Evolutionary conservation across 2,888 invertebrate species (phyloP).

Genomic region (Tetragonisca angustula): DNA sequence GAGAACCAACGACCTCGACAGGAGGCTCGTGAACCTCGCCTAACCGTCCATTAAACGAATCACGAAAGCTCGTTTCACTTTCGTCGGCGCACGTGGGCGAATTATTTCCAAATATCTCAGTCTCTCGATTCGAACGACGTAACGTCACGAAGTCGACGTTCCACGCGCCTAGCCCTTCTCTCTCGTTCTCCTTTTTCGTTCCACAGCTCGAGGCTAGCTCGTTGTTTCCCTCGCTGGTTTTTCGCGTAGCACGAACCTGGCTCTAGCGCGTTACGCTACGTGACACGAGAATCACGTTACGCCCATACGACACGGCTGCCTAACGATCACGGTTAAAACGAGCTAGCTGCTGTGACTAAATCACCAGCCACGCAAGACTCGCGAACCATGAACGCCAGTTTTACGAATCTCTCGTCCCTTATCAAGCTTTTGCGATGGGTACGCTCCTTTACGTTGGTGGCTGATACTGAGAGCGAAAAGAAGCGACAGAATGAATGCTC

Average conservation of each 20-base stretch:
- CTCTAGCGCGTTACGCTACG: slow-evolving; percentile 43
- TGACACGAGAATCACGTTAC: slow-evolving; percentile 61
- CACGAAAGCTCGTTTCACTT: slow-evolving; percentile 28
- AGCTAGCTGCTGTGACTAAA: slow-evolving; percentile 55
- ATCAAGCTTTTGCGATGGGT: too few relatives aligned
- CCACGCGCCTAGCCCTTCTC: too few relatives aligned
- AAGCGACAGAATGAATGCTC: too few relatives aligned
- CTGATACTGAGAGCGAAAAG: too few relatives aligned
- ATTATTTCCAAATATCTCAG: slow-evolving; percentile 31
- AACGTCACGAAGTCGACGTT: slow-evolving; percentile 22
- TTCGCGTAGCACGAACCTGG: slow-evolving; percentile 27
- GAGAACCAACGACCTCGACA: not conserved
- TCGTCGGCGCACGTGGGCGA: not conserved
- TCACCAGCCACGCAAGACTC: slow-evolving; percentile 41
- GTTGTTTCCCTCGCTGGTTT: slow-evolving; percentile 42
- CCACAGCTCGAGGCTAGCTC: not conserved
- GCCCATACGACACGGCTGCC: slow-evolving; percentile 52
- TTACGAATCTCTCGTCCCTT: too few relatives aligned
- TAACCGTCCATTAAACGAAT: not conserved
- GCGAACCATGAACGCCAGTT: slow-evolving; percentile 29
- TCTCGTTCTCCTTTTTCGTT: not conserved
- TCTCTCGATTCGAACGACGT: not conserved
- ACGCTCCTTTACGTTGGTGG: too few relatives aligned
- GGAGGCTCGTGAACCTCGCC: not conserved
- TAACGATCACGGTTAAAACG: slow-evolving; percentile 64